These are phyloP conservation scores for Bambusicola thoracicus DNA, from an alignment of 2,113 vertebrate species.

Conservation along the genomic window DNA sequence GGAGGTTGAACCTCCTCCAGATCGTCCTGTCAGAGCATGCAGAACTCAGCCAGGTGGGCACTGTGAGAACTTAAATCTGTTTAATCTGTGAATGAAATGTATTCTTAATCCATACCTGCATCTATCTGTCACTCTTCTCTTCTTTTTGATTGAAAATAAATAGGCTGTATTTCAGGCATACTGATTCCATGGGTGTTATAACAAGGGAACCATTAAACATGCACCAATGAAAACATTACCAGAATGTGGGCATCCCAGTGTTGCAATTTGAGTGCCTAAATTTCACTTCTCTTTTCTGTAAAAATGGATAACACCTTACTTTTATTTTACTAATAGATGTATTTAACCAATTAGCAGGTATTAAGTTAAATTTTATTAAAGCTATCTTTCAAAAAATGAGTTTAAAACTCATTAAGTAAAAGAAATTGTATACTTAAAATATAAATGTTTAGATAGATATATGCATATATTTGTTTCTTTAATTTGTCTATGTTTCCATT, in stretches of 20 bases:
- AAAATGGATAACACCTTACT: neutral
- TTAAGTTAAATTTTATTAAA: too few species aligned
- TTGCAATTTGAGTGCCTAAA: neutral
- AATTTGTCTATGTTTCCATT: neutral
- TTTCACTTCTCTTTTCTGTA: neutral
- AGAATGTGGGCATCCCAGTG: neutral
- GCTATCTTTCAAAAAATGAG: too few species aligned
- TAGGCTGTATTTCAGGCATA: neutral
- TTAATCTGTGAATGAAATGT: neutral
- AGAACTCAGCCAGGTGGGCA: conserved; percentile 90
- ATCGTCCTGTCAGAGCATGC: conserved; percentile 91
- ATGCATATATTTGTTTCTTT: neutral
- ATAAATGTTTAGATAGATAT: neutral
- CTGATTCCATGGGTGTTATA: neutral
- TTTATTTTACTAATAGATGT: neutral
- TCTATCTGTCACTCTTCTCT: neutral
- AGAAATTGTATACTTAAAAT: neutral
- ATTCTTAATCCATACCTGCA: neutral
- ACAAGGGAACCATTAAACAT: neutral
- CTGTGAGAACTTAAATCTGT: neutral
- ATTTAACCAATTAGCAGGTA: neutral
- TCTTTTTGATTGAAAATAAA: neutral
- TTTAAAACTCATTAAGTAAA: neutral
- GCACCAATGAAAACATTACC: accelerated
- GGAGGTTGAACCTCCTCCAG: conserved; percentile 88